phyloP scores from a whole-genome alignment of 2,888 invertebrate genomes.

The Dermolepida albohirtum region DNA sequence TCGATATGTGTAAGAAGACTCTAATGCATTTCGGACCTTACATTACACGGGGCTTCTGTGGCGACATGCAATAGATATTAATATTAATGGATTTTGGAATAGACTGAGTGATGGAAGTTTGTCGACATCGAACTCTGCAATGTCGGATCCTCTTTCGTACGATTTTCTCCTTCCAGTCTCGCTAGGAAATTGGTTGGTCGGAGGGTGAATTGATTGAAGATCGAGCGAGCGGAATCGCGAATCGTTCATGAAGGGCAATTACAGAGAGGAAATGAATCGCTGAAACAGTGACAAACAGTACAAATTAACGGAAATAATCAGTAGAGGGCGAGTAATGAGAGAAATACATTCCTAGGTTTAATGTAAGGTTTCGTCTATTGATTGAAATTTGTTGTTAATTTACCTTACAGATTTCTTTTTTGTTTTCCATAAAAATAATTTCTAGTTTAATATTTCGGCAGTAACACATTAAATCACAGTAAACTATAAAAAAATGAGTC shows the following conservation, averaged over 20 bases:
- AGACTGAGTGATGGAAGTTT: slow-evolving; percentile 45
- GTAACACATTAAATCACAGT: too few relatives aligned
- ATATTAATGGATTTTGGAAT: slow-evolving; percentile 48
- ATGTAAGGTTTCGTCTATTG: slow-evolving; percentile 13
- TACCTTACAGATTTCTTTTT: too few relatives aligned
- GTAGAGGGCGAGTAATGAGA: slow-evolving; percentile 17
- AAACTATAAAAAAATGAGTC: too few relatives aligned
- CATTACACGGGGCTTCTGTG: slow-evolving; percentile 28
- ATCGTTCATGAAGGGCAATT: slow-evolving; percentile 50
- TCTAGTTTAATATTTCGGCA: too few relatives aligned
- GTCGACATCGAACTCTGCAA: slow-evolving; percentile 28
- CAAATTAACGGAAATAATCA: slow-evolving; percentile 54
- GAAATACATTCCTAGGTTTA: slow-evolving; percentile 4
- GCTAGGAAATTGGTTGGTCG: slow-evolving; percentile 33
- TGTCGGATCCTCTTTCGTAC: slow-evolving; percentile 17
- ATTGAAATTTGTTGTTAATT: too few relatives aligned
- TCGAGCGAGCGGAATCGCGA: slow-evolving; percentile 46
- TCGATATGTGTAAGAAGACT: slow-evolving; percentile 38
- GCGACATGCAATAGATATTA: slow-evolving; percentile 49
- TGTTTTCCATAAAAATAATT: too few relatives aligned
- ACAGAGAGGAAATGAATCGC: slow-evolving; percentile 52
- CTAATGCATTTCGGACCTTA: slow-evolving; percentile 41
- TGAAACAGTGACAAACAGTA: slow-evolving; percentile 51
- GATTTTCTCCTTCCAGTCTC: slow-evolving; percentile 32
- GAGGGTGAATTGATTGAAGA: slow-evolving; percentile 33